Base-by-base conservation (phyloP, 2,888 invertebrate species). In the Drosophila robusta region DNA sequence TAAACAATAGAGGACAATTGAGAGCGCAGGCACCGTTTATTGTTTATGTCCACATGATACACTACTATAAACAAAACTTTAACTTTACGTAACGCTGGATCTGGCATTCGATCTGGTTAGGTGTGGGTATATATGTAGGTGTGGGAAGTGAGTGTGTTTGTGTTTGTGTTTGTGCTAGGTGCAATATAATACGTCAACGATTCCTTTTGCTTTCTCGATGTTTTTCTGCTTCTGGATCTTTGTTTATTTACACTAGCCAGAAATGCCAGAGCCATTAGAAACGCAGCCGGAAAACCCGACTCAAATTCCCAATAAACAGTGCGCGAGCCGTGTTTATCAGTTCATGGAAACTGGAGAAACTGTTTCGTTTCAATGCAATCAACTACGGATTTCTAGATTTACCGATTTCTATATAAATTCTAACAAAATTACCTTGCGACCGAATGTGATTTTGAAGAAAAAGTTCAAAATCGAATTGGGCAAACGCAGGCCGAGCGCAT, bases 401-500 rank as follows among this genome's bases (percentile, higher is more conserved):
- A 29, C 29, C 8, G 29, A 29, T 8, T 29, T 29, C 29, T 22
- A 22, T 22, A 29, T 26, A 26, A 24, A n/a, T 45, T 46, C 16
- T 34, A 18, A 9, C 8, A 42, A 60, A 70, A 34, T 86, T 84
- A 97, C 97, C 96, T 96, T 97, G 91, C 97, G 95, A 77, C 95
- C 96, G 87, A 95, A 96, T 58, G 96, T 95, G 90, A 97, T 94
- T 93, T 97, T 98, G 94, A 97, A 98, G 93, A 97, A 95, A 94
- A 97, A 96, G 93, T 97, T 97, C 78, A 98, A 94, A 77, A 98
- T 95, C 56, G 95, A 95, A 91, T 96, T 97, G 62, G 98, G 98
- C 92, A 98, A 94, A 90, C 97, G 95, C 46, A 97, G 96, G 90
- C 97, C 97, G 79, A 97, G 94, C 14, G 96, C 96, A 91, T 95